These are phyloP conservation scores for Pelosia muscerda DNA, from an alignment of 2,888 invertebrate genomes.

Conservation along the genomic window DNA sequence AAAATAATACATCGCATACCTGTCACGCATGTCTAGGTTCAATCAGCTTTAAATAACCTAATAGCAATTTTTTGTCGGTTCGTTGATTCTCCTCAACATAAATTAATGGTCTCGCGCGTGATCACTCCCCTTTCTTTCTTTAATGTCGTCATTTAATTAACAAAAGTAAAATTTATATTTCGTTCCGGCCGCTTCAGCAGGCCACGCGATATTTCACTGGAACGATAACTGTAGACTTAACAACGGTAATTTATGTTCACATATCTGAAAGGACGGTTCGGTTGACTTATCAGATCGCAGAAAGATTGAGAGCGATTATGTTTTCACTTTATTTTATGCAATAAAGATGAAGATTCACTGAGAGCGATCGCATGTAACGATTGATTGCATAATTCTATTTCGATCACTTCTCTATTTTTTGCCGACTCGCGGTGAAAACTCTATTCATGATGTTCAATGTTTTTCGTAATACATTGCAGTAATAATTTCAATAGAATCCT, in stretches of 20 bases:
- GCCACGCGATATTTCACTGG: slow-evolving; percentile 40
- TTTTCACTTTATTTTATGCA: slow-evolving; percentile 25
- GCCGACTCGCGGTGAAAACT: not conserved
- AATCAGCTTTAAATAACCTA: not conserved
- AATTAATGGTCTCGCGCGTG: slow-evolving; percentile 19
- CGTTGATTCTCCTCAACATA: not conserved
- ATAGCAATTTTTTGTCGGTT: slow-evolving; percentile 1
- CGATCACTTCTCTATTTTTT: not conserved
- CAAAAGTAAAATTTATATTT: slow-evolving; percentile 40
- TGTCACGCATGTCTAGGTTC: not conserved
- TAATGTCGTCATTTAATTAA: slow-evolving; percentile 45
- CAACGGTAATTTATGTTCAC: slow-evolving; percentile 48
- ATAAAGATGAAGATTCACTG: not conserved
- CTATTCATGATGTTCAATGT: not conserved
- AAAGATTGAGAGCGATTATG: slow-evolving; percentile 29
- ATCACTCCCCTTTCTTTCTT: slow-evolving; percentile 35
- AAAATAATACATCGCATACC: not conserved
- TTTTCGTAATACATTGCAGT: not conserved
- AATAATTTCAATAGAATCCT: not conserved
- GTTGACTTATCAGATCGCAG: slow-evolving; percentile 40
- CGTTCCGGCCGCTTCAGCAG: slow-evolving; percentile 30
- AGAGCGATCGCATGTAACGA: not conserved
- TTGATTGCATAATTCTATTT: not conserved
- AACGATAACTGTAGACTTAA: slow-evolving; percentile 39
- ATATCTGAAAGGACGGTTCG: slow-evolving; percentile 34